Evolutionary conservation across 1,140 invertebrate genomes (phyloP), one percentile per base, ranked within the genome.

Genomic region (Halesus radiatus): DNA sequence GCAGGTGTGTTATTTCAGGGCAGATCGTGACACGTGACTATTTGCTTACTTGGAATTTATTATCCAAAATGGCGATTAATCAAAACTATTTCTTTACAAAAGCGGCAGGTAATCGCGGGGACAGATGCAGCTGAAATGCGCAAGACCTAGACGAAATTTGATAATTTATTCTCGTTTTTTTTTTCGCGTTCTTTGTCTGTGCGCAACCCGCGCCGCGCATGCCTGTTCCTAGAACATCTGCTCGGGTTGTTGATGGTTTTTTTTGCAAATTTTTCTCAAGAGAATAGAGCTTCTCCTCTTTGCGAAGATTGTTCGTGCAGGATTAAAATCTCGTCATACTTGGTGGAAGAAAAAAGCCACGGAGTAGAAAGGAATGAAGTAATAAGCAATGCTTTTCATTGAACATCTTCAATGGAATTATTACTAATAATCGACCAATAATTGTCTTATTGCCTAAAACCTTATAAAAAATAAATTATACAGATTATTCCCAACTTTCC

Each of bases 91-190:
- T 16, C 37, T 45, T 29, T 22, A 29, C 10, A 29, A 32, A 66
- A 37, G 10, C 23, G 60, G 18, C 60, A 64, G 64, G 4, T 45
- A 70, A 70, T 50, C 22, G 22, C 23, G 56, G 18, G 20, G 62
- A 26, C 23, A 66, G 62, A 29, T 45, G 23, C 62, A 66, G 26
- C 62, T 32, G 26, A 32, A 29, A 32, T 29, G 13, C 62, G 37
- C 10, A 26, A 29, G 62, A 26, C 22, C 29, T 29, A 29, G 62
- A 29, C 23, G 62, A 32, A 66, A 70, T 70, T 70, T 70, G 37
- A 70, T 70, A 70, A 74, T 74, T 74, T 74, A 74, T 74, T 32
- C 53, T 15, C 54, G 26, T 29, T 54, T 74, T 53, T 54, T 74
- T 53, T 32, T 56, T 18, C 52, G 20, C 52, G 15, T 26, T n/a